A percentile compares a stretch with the other conserved stretches of the same genome.
These are phyloP conservation scores for Geotrupes spiniger DNA, from an alignment of 2,888 invertebrate genomes.

Conservation along the genomic window DNA sequence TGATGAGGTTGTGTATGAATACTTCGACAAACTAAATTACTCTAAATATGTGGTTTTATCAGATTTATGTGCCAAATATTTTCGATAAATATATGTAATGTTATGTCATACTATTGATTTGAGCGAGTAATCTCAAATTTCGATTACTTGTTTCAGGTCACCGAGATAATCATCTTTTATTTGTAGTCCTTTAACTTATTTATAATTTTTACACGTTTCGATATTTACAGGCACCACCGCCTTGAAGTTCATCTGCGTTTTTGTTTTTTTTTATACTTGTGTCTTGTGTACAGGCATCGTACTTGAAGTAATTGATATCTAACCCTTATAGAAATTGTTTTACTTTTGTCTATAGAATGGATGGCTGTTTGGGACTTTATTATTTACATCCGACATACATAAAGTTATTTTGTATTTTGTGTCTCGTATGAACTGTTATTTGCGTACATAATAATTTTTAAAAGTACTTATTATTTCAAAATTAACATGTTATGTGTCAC, in stretches of 20 bases:
- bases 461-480: no score
- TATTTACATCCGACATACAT: no score
- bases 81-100: no score
- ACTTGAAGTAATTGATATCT: neutral
- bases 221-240: slow-evolving; percentile 20
- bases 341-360: no score
- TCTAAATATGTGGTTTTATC: no score
- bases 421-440: no score
- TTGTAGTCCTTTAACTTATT: slow-evolving; percentile 9
- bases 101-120: slow-evolving; percentile 20
- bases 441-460: no score
- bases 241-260: slow-evolving; percentile 12
- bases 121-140: slow-evolving; percentile 36
- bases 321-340: neutral
- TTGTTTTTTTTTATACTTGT: neutral
- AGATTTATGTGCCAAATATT: no score
- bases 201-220: slow-evolving; percentile 11
- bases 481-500: slow-evolving; percentile 15
- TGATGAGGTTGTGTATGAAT: slow-evolving; percentile 17
- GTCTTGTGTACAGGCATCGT: slow-evolving; percentile 4
- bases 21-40: slow-evolving; percentile 8
- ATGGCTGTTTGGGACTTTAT: no score
- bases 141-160: slow-evolving; percentile 40
- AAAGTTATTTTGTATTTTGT: no score
- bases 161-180: slow-evolving; percentile 21